Conservation (phyloP, 1,140 invertebrate genomes). For the Achroia grisella region DNA sequence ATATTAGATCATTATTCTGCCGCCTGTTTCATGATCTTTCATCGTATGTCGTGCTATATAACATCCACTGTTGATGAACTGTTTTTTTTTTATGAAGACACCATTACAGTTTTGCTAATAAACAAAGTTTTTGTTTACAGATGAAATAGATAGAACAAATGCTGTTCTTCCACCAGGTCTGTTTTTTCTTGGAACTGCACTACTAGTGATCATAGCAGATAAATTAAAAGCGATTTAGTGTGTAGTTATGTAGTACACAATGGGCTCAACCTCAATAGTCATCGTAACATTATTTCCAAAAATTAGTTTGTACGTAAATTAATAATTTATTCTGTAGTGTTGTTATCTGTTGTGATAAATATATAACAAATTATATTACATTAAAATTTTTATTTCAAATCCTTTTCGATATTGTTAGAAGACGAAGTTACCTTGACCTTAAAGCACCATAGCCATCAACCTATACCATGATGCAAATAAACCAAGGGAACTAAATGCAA, state of each 20-base stretch:
- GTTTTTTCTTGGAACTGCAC: slow-evolving; percentile 56
- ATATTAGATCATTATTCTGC: no score
- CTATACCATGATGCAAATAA: no score
- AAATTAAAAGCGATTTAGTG: slow-evolving; percentile 48
- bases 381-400: background rate
- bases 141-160: slow-evolving; percentile 35
- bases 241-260: slow-evolving; percentile 4
- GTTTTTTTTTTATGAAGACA: no score
- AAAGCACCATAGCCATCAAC: no score
- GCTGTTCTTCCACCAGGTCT: slow-evolving; percentile 51
- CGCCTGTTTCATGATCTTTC: no score
- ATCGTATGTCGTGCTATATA: no score
- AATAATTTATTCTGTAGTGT: slow-evolving; percentile 49
- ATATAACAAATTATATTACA: background rate
- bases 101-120: no score
- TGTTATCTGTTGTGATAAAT: slow-evolving; percentile 17
- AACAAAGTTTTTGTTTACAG: slow-evolving; percentile 39
- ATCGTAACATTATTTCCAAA: slow-evolving; percentile 42
- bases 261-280: slow-evolving; percentile 25
- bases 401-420: background rate
- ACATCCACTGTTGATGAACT: no score
- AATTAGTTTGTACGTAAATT: slow-evolving; percentile 38
- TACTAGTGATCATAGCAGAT: slow-evolving; percentile 61
- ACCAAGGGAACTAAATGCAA: no score
- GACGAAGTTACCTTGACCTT: no score